A percentile compares a stretch with the other conserved stretches of the same genome.
Evolutionary conservation across 2,888 invertebrate species (phyloP).

Genomic region (Spilarctia lutea): DNA sequence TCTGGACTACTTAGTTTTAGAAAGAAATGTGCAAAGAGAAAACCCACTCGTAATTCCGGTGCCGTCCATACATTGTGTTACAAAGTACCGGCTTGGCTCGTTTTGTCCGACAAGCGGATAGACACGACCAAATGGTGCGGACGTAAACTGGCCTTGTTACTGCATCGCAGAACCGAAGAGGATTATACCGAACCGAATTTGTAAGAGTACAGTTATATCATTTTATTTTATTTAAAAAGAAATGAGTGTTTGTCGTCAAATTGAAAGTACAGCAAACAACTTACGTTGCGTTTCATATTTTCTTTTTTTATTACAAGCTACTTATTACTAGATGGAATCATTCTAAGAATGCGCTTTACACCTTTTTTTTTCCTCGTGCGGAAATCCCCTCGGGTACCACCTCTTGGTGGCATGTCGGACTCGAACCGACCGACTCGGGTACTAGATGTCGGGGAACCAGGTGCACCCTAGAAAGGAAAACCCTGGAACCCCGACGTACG

Average conservation of each 20-base stretch:
- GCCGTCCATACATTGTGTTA: slow-evolving; percentile 12
- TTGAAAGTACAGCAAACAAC: neutral
- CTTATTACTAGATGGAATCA: too few relatives aligned
- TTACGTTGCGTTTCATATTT: neutral
- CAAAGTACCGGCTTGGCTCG: slow-evolving; percentile 13
- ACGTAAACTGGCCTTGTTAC: slow-evolving; percentile 36
- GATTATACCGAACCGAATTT: slow-evolving; percentile 22
- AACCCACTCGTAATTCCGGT: slow-evolving; percentile 8
- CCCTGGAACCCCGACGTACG: too few relatives aligned
- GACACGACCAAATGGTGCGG: slow-evolving; percentile 38
- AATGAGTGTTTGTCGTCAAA: neutral
- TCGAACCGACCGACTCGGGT: too few relatives aligned
- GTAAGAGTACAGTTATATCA: slow-evolving; percentile 7
- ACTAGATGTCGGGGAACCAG: too few relatives aligned
- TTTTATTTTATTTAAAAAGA: neutral
- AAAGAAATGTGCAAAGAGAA: slow-evolving; percentile 13
- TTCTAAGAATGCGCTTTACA: neutral
- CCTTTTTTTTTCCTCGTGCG: too few relatives aligned
- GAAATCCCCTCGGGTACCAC: too few relatives aligned
- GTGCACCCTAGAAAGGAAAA: too few relatives aligned
- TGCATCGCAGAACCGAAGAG: slow-evolving; percentile 22
- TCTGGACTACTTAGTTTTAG: neutral
- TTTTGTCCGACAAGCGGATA: slow-evolving; percentile 29
- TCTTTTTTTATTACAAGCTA: neutral
- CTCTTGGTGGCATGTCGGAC: too few relatives aligned